Evolutionary conservation across 2,113 vertebrate species (phyloP).

Genomic region (Nycticryphes semicollaris): DNA sequence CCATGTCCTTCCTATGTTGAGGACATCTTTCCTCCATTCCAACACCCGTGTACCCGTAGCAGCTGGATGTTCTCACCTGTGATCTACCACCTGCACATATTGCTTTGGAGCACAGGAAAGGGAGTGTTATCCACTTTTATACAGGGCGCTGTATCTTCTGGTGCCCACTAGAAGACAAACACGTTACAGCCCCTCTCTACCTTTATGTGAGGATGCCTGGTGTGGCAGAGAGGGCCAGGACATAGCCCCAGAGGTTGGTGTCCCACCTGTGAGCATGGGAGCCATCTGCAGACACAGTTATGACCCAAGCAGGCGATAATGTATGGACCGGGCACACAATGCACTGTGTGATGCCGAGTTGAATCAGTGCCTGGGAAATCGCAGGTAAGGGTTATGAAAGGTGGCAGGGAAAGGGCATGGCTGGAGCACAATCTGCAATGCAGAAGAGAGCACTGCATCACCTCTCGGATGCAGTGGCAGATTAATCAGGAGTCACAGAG

Average conservation of each 20-base stretch:
- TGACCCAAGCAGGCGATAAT: background rate
- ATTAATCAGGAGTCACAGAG: slow-evolving; percentile 53
- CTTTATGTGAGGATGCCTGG: background rate
- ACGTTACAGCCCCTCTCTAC: background rate
- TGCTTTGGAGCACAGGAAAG: background rate
- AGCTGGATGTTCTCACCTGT: background rate
- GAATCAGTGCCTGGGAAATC: background rate
- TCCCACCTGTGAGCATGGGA: background rate
- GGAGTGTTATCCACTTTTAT: background rate
- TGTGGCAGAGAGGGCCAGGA: background rate
- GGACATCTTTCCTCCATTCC: background rate
- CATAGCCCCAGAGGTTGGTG: background rate
- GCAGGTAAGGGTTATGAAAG: background rate
- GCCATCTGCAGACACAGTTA: background rate
- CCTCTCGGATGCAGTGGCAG: slow-evolving; percentile 7
- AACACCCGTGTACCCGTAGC: background rate
- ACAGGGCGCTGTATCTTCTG: background rate
- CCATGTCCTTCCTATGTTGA: too few species aligned
- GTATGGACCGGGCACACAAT: accelerated
- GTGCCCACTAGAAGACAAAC: background rate
- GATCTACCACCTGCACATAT: background rate
- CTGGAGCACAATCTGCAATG: slow-evolving; percentile 54
- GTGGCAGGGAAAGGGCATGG: slow-evolving; percentile 19
- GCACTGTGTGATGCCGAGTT: background rate
- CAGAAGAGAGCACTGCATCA: slow-evolving; percentile 55